Conservation (phyloP, 2,888 invertebrate genomes). For the Synanthedon andrenaeformis region DNA sequence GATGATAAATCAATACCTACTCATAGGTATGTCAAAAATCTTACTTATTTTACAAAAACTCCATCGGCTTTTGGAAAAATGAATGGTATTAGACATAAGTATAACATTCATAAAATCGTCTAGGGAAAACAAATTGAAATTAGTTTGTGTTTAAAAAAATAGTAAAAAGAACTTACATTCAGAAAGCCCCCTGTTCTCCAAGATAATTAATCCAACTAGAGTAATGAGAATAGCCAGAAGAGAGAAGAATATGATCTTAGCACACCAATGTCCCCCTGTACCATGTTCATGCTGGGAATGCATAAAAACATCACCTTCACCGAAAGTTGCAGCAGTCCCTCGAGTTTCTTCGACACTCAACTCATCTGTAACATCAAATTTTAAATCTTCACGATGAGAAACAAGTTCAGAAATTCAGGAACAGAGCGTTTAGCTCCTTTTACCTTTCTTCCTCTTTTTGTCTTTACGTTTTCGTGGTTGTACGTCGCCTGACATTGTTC, state of each 20-base stretch:
- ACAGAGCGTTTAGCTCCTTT: neutral
- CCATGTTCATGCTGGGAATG: conserved; percentile 82
- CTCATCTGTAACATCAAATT: conserved; percentile 44
- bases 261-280: conserved; percentile 86
- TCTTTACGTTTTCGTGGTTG: conserved; percentile 89
- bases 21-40: too few species aligned
- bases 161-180: conserved; percentile 72
- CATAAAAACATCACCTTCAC: conserved; percentile 79
- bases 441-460: conserved; percentile 86
- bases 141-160: too few species aligned
- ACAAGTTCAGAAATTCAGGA: neutral
- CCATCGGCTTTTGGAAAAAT: too few species aligned
- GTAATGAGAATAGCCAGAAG: conserved; percentile 78
- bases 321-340: conserved; percentile 55
- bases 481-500: conserved; percentile 86
- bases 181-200: conserved; percentile 82
- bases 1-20: too few species aligned
- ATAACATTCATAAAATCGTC: too few species aligned
- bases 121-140: too few species aligned
- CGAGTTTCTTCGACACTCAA: conserved; percentile 55
- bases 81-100: too few species aligned
- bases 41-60: too few species aligned
- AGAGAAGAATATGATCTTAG: conserved; percentile 84
- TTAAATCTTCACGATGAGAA: conserved; percentile 2
- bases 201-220: conserved; percentile 81